Conservation (phyloP, 2,888 invertebrate genomes). For the Neoitamus cyanurus region DNA sequence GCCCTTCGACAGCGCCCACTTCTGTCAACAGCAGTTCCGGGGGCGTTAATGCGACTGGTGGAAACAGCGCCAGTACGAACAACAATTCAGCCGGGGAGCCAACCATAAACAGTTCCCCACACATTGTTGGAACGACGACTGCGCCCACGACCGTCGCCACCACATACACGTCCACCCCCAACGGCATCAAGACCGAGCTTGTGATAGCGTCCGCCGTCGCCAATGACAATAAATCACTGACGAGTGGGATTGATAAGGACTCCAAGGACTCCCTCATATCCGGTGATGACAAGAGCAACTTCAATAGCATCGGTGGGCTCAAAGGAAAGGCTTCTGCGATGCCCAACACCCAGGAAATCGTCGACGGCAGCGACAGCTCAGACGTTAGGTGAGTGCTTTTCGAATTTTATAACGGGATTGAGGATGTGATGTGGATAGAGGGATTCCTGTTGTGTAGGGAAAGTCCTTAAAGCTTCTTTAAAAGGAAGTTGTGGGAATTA, state of each 20-base stretch:
- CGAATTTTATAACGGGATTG: background rate
- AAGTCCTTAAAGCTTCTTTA: background rate
- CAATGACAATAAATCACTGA: slow-evolving; percentile 35
- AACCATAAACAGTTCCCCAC: background rate
- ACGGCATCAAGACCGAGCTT: slow-evolving; percentile 58
- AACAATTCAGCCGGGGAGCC: background rate
- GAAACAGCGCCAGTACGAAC: background rate
- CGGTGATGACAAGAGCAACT: slow-evolving; percentile 54
- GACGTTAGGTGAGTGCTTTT: slow-evolving; percentile 62
- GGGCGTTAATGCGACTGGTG: slow-evolving; percentile 42
- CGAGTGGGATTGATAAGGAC: slow-evolving; percentile 52
- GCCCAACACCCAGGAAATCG: slow-evolving; percentile 27
- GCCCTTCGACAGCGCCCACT: background rate
- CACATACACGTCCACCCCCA: slow-evolving; percentile 53
- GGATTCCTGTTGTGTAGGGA: background rate
- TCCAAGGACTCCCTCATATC: slow-evolving; percentile 44
- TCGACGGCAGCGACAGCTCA: slow-evolving; percentile 60
- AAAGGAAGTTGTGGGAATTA: too few species aligned
- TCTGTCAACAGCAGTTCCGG: slow-evolving; percentile 53
- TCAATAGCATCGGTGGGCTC: slow-evolving; percentile 42
- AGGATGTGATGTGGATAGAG: background rate
- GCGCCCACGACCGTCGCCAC: slow-evolving; percentile 33
- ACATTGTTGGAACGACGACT: slow-evolving; percentile 10
- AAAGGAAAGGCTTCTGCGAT: background rate
- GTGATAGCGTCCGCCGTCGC: slow-evolving; percentile 56